These are phyloP conservation scores for Myotis findleyi DNA, from an alignment of 2,797 vertebrate genomes.

Conservation along the genomic window DNA sequence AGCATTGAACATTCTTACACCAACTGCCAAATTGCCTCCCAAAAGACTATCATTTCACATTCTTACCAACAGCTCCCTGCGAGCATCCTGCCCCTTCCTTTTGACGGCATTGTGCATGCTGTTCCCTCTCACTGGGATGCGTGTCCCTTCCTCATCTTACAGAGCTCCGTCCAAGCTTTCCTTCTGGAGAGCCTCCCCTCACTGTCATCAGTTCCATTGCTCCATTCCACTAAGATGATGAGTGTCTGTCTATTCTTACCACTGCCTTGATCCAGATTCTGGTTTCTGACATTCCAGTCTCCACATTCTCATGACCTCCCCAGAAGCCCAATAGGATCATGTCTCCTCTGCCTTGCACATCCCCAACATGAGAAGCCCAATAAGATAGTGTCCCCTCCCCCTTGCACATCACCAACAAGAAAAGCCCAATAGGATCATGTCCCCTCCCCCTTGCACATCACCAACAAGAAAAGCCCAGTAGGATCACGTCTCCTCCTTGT, in stretches of 20 bases:
- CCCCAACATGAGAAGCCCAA: neutral
- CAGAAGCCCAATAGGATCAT: neutral
- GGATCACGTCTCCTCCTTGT: neutral
- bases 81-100: neutral
- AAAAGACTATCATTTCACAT: neutral
- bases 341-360: neutral
- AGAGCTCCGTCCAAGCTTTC: neutral
- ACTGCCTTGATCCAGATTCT: neutral
- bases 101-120: neutral
- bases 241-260: neutral
- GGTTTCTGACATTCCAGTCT: neutral
- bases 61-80: neutral
- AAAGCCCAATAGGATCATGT: neutral
- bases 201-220: neutral
- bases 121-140: neutral
- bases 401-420: neutral
- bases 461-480: neutral
- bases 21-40: neutral
- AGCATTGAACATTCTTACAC: neutral
- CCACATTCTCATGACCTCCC: neutral
- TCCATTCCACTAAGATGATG: neutral
- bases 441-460: neutral
- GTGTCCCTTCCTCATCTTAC: neutral
- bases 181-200: neutral
- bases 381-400: neutral